Evolutionary conservation across 2,797 vertebrate species (phyloP), one percentile per base, ranked within the genome.

Genomic region (Chaetophractus vellerosus): DNA sequence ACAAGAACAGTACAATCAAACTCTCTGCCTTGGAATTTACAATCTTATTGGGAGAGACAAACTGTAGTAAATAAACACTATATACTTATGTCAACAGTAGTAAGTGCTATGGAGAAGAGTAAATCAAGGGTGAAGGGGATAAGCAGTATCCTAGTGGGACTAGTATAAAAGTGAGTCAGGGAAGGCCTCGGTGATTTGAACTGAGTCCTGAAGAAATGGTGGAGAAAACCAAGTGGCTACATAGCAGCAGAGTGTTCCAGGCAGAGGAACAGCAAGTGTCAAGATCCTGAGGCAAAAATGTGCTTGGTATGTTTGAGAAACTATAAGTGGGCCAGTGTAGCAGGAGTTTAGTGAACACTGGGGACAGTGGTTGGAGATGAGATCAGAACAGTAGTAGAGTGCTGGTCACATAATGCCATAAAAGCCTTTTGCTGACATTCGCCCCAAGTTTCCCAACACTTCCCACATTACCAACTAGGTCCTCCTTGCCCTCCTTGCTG

Each of bases 1-100:
- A 83, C 68, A 61, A 83, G 74, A 91, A 68, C n/a, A 45, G 14
- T 82, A 38, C 6, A 72, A 11, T 91, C 55, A 74, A 45, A 45
- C 75, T 75, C 75, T 75, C 75, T 94, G 74, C 31, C 81, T 93
- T 95, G 88, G 45, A 82, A 93, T 94, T 94, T 80, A 71, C 36
- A 75, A 83, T 87, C 48, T 80, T 45, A 45, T 45, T 89, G 50
- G 45, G 96, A 95, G 71, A 93, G 36, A 61, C 23, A 86, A 88
- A 91, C 31, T 75, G 6, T 69, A 93, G 86, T 41, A 75, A 88
- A 92, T 69, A 48, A 68, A 61, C 31, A 74, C 31, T 57, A 5
- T 33, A 19, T 80, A 28, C 38, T 91, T 68, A 26, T 26, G 26
- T 82, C 59, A 91, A 33, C 66, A 63, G 52, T 91, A 61, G 76